Percentiles rank a stretch among this genome's conserved stretches.
phyloP scores from a whole-genome alignment of 1,140 invertebrate species.

The Tyrophagus putrescentiae region DNA sequence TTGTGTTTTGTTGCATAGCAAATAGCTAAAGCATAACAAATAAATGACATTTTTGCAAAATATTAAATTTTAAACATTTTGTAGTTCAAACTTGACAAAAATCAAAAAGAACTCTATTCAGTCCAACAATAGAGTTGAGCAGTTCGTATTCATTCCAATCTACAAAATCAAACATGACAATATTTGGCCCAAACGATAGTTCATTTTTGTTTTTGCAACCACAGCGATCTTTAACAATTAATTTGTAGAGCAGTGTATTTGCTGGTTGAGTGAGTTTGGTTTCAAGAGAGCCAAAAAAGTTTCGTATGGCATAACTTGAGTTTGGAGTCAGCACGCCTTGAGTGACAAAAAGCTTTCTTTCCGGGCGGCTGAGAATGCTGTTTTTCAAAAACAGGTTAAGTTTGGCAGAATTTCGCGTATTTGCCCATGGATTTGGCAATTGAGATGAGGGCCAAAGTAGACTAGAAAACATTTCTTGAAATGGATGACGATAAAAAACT shows the following conservation, averaged over 20 bases:
- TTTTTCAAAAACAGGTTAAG: constrained; percentile 46
- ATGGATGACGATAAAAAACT: constrained; percentile 46
- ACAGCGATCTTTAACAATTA: not conserved
- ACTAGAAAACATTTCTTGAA: constrained; percentile 35
- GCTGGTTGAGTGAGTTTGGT: constrained; percentile 28
- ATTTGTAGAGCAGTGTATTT: not conserved
- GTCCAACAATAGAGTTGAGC: not conserved
- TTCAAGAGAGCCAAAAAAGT: constrained; percentile 37
- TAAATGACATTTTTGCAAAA: too few relatives aligned
- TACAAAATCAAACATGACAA: constrained; percentile 17
- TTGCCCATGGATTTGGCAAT: constrained; percentile 63
- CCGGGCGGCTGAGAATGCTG: constrained; percentile 33
- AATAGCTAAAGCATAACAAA: too few relatives aligned
- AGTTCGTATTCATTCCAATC: constrained; percentile 2
- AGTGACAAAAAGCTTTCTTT: constrained; percentile 49
- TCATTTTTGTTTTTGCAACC: not conserved
- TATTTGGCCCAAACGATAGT: constrained; percentile 6
- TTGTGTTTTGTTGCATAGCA: too few relatives aligned
- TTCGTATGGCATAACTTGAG: constrained; percentile 36
- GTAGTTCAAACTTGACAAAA: too few relatives aligned
- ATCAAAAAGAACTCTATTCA: not conserved
- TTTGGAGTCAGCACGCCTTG: constrained; percentile 62
- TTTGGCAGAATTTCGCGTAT: constrained; percentile 43
- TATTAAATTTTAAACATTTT: too few relatives aligned
- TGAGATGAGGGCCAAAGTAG: constrained; percentile 49